Evolutionary conservation across 1,140 invertebrate genomes (phyloP).

Genomic region (Acromyrmex echinatior): DNA sequence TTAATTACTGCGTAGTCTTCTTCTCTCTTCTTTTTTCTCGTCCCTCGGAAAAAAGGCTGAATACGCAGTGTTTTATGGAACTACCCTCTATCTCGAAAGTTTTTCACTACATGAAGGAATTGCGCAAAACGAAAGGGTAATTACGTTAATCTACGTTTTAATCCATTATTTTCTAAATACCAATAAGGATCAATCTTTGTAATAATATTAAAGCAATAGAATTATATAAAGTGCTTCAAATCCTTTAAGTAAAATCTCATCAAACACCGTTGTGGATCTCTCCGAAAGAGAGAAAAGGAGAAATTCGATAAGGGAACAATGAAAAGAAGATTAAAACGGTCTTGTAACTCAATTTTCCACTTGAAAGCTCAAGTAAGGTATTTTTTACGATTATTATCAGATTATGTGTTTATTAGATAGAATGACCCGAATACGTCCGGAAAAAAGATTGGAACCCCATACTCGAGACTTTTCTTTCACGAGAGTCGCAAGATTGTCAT

Average conservation of each 20-base stretch:
- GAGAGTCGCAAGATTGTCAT: not conserved
- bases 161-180: not conserved
- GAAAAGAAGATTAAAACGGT: not conserved
- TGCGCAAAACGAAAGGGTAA: not conserved
- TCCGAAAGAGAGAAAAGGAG: not conserved
- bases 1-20: slow-evolving; percentile 8
- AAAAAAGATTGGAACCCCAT: not conserved
- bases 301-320: not conserved
- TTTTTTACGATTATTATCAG: not conserved
- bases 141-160: not conserved
- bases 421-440: slow-evolving; percentile 12
- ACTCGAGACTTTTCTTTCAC: not conserved
- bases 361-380: not conserved
- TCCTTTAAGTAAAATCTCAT: not conserved
- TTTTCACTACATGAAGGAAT: not conserved
- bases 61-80: not conserved
- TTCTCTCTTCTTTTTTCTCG: not conserved
- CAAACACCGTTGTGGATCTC: not conserved
- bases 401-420: not conserved
- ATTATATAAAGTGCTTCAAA: not conserved
- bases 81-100: not conserved
- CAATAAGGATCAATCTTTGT: slow-evolving; percentile 2
- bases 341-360: not conserved
- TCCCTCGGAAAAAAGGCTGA: not conserved
- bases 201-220: not conserved